These are phyloP conservation scores for Muscidifurax raptorellus DNA, from an alignment of 1,140 invertebrate species.

Conservation along the genomic window DNA sequence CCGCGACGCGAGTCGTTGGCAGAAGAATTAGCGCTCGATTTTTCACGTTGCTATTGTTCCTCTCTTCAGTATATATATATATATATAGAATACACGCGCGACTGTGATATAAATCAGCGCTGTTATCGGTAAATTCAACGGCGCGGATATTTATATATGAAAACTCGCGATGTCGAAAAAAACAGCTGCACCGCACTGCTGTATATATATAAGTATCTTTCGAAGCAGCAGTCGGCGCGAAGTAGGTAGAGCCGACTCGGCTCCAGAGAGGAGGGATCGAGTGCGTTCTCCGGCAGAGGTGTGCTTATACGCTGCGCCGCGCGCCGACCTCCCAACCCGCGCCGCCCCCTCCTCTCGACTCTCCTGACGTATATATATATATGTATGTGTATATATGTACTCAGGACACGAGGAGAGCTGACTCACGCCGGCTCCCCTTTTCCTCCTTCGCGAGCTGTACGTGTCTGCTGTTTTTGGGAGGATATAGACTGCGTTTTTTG, in stretches of 20 bases:
- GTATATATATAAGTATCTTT: too few relatives aligned
- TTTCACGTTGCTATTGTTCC: not conserved
- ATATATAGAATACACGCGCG: too few relatives aligned
- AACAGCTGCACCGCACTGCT: too few relatives aligned
- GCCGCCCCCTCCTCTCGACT: constrained; percentile 53
- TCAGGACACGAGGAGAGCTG: constrained; percentile 46
- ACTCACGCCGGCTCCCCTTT: constrained; percentile 26
- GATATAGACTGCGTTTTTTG: too few relatives aligned
- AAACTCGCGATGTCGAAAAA: too few relatives aligned
- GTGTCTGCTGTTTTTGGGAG: not conserved
- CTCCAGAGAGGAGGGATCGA: not conserved
- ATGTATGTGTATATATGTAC: not conserved
- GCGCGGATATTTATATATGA: too few relatives aligned
- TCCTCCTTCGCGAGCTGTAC: constrained; percentile 38
- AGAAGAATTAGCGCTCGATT: not conserved
- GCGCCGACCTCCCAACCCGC: constrained; percentile 63
- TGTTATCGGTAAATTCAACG: too few relatives aligned
- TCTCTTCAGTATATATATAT: too few relatives aligned
- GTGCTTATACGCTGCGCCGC: constrained; percentile 61
- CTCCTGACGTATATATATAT: not conserved
- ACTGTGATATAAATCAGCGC: too few relatives aligned
- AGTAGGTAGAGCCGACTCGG: not conserved
- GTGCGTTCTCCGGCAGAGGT: constrained; percentile 48
- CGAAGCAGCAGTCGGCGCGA: not conserved
- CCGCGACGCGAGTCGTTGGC: not conserved